Percentiles rank a stretch among this genome's conserved stretches.
Conservation (phyloP, 2,797 vertebrate species). For the Kryptopterus vitreolus region DNA sequence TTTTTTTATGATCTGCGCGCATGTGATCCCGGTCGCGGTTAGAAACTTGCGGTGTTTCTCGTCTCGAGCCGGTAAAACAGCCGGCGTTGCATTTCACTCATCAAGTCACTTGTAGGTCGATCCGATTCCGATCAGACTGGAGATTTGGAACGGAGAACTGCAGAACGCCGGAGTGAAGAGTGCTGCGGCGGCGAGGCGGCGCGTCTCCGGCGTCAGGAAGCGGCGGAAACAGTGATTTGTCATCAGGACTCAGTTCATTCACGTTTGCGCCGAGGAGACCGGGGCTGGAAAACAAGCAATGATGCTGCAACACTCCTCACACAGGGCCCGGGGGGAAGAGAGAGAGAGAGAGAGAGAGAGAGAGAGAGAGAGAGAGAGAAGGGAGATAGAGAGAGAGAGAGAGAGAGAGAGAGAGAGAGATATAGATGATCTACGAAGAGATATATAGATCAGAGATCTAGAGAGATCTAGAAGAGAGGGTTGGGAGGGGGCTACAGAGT, state of each 20-base stretch:
- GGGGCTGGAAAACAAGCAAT: conserved; percentile 57
- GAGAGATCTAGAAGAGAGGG: conserved; percentile 3
- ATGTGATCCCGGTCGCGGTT: conserved; percentile 23
- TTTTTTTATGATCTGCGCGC: conserved; percentile 13
- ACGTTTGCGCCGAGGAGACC: conserved; percentile 44
- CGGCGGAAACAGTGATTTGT: conserved; percentile 58
- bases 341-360: conserved; percentile 39
- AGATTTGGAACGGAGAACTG: not conserved
- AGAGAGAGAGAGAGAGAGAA: conserved; percentile 35
- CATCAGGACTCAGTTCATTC: conserved; percentile 62
- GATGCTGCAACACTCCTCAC: conserved; percentile 60
- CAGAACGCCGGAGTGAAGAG: conserved; percentile 11
- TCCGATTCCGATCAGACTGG: conserved; percentile 15
- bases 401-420: not conserved
- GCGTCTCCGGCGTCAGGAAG: conserved; percentile 54
- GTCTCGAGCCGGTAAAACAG: conserved; percentile 1
- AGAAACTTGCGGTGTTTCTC: conserved; percentile 27
- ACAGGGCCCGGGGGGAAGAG: conserved; percentile 27
- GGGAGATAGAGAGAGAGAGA: conserved; percentile 18
- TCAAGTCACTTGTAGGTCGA: conserved; percentile 13
- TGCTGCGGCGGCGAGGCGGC: conserved; percentile 60
- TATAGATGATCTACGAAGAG: too few species aligned
- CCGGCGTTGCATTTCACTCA: conserved; percentile 1
- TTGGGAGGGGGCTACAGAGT: conserved; percentile 5
- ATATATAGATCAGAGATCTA: conserved; percentile 24